Base-by-base conservation (phyloP, 2,113 vertebrate genomes). In the Cairina moschata region DNA sequence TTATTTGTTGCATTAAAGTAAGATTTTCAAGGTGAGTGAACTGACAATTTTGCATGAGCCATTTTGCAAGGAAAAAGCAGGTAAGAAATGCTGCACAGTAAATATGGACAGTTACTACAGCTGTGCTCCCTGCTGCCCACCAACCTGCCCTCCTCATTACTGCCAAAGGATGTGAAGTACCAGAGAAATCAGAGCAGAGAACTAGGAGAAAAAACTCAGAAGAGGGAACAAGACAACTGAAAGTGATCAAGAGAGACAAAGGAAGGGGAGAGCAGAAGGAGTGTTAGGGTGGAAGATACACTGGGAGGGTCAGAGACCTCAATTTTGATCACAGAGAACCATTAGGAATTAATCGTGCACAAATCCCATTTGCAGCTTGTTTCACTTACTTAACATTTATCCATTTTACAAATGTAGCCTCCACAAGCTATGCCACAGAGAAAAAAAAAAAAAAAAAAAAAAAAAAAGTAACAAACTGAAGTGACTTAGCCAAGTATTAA, bases 391-490 rank as follows among this genome's bases (percentile, higher is more conserved):
- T 62, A 59, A 22, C 25, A 42, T 89, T 67, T 72, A 66, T 26
- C 46, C 44, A 29, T 80, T 90, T 88, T 84, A 82, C 68, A 86
- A 56, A 17, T 38, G 28, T 2, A 50, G 7, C 65, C 32, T 87
- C 62, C 54, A 38, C 2, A 90, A 73, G 62, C 52, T 86, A 6
- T 31, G 26, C 3, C 31, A 55, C 38, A 54, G 25, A 65, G 42
- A 67, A 21, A 62, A 32, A 62, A 72, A 94, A 72, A 94, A 62
- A n/a, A 66, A 72, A 94, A 65, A n/a, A 66, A 72, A 94, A 93
- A 84, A 62, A 31, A 21, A 68, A 50, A 79, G 17, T 44, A 58
- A 50, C 58, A 86, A 83, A 69, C n/a, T 74, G 78, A 80, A 87
- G 21, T 48, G 29, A 86, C 38, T 88, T 75, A 81, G 42, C 17